These are phyloP conservation scores for Siniperca scherzeri DNA, from an alignment of 2,797 vertebrate species.

Conservation along the genomic window DNA sequence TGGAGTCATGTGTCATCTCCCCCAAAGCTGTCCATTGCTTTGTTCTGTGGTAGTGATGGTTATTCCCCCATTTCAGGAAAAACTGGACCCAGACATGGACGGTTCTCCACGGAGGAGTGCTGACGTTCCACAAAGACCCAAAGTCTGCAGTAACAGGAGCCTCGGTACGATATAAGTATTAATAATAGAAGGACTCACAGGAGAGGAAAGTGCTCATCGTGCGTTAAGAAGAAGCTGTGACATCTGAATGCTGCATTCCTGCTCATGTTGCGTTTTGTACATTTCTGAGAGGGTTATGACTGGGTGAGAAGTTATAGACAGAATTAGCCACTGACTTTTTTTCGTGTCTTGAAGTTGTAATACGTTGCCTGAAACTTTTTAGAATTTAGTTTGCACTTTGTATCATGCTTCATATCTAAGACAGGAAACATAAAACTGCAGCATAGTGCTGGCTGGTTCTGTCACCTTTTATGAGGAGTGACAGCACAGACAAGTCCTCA, in stretches of 20 bases:
- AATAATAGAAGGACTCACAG: not conserved
- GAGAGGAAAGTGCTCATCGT: not conserved
- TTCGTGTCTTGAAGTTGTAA: not conserved
- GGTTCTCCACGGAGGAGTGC: slow-evolving; percentile 91
- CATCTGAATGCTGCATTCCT: slow-evolving; percentile 1
- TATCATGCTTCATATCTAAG: not conserved
- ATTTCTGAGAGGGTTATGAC: slow-evolving; percentile 24
- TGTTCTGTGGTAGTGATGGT: not conserved
- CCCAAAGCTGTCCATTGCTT: slow-evolving; percentile 38
- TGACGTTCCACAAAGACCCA: slow-evolving; percentile 97
- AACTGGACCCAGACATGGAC: slow-evolving; percentile 96
- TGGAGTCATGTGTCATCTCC: slow-evolving; percentile 14
- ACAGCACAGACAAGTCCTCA: slow-evolving; percentile 35
- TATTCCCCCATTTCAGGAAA: slow-evolving; percentile 82
- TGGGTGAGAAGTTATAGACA: not conserved
- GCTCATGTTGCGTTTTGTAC: slow-evolving; percentile 25
- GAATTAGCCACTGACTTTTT: not conserved
- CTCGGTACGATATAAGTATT: slow-evolving; percentile 79
- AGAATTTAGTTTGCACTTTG: too few relatives aligned
- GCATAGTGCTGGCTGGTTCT: not conserved
- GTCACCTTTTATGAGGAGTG: not conserved
- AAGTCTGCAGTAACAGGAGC: slow-evolving; percentile 86
- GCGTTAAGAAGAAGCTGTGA: slow-evolving; percentile 26
- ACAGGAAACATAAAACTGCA: slow-evolving; percentile 11
- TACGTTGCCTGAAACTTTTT: not conserved